Evolutionary conservation across 2,888 invertebrate genomes (phyloP).

Genomic region (Diarsia mendica): DNA sequence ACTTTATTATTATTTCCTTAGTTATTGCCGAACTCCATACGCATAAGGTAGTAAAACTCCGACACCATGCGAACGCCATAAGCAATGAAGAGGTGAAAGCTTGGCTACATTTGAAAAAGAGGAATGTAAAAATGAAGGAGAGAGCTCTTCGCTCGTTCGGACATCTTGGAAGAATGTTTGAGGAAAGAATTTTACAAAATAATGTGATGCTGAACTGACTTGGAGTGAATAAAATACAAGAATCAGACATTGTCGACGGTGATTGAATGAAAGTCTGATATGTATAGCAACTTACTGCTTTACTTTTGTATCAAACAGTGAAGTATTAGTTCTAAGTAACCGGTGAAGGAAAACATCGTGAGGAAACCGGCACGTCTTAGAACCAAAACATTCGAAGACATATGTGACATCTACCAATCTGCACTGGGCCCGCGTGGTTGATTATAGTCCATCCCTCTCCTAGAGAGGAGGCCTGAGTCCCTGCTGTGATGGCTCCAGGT

Average conservation of each 20-base stretch:
- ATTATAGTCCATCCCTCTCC: too few relatives aligned
- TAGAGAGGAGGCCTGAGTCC: too few relatives aligned
- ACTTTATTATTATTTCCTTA: conserved; percentile 57
- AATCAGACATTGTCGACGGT: background rate
- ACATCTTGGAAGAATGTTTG: conserved; percentile 36
- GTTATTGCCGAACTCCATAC: conserved; percentile 53
- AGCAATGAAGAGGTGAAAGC: conserved; percentile 62
- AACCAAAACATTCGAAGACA: too few relatives aligned
- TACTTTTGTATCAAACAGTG: background rate
- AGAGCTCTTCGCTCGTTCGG: conserved; percentile 29
- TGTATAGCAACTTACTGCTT: background rate
- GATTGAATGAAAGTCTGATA: background rate
- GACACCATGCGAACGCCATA: conserved; percentile 58
- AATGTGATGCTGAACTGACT: conserved; percentile 2
- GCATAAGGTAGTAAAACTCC: conserved; percentile 58
- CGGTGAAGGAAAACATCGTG: too few relatives aligned
- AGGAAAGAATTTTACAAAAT: conserved; percentile 35
- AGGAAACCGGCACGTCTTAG: too few relatives aligned
- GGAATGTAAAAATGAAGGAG: conserved; percentile 58
- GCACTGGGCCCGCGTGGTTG: too few relatives aligned
- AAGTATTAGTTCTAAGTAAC: too few relatives aligned
- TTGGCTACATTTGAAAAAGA: conserved; percentile 63
- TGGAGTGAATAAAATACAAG: background rate
- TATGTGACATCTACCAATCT: too few relatives aligned
- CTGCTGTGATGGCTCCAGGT: too few relatives aligned